Conservation (phyloP, 2,888 invertebrate genomes). For the Synergus itoensis region DNA sequence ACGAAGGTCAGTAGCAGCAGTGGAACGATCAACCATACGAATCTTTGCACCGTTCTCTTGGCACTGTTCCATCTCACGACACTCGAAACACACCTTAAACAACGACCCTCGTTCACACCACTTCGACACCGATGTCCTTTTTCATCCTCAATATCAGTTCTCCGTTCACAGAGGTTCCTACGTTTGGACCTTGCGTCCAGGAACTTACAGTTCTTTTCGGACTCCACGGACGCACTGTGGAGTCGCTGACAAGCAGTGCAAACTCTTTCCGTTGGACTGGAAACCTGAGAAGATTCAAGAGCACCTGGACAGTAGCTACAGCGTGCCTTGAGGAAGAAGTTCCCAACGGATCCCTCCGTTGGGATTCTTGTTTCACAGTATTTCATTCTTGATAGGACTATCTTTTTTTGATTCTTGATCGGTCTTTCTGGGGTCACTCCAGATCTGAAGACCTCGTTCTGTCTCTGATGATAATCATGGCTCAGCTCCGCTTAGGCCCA, state of each 20-base stretch:
- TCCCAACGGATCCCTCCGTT: background rate
- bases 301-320: conserved; percentile 38
- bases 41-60: conserved; percentile 43
- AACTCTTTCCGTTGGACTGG: conserved; percentile 30
- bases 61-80: conserved; percentile 71
- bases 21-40: conserved; percentile 53
- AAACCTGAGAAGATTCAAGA: conserved; percentile 16
- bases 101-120: conserved; percentile 62
- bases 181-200: conserved; percentile 38
- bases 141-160: conserved; percentile 64
- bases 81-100: conserved; percentile 67
- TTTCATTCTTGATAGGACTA: conserved; percentile 13
- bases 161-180: conserved; percentile 64
- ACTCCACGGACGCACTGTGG: conserved; percentile 42
- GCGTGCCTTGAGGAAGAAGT: background rate
- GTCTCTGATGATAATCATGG: conserved; percentile 16
- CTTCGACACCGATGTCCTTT: conserved; percentile 49
- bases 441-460: conserved; percentile 12
- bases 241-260: conserved; percentile 61
- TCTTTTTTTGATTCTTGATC: conserved; percentile 6
- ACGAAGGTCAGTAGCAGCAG: conserved; percentile 49
- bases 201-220: conserved; percentile 16
- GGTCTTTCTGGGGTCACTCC: conserved; percentile 4
- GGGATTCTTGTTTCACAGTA: conserved; percentile 15
- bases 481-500: conserved; percentile 6